These are phyloP conservation scores for Pagrus major DNA, from an alignment of 2,113 vertebrate species.

Conservation along the genomic window DNA sequence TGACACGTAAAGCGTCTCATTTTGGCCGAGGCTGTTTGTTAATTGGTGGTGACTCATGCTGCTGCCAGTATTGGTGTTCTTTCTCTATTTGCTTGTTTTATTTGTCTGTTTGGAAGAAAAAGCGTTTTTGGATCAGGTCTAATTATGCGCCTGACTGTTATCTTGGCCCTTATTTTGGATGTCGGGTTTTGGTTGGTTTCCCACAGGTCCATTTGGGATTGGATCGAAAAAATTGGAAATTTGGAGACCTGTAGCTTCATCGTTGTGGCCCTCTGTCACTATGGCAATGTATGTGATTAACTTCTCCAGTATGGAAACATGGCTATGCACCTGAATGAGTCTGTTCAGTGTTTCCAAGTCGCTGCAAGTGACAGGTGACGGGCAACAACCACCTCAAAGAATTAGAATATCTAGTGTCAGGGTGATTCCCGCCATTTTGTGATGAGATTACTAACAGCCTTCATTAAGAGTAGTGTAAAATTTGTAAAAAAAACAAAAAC, in stretches of 20 bases:
- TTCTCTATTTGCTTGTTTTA: neutral
- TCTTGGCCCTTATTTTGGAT: neutral
- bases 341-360: conserved; percentile 24
- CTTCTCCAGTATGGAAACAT: conserved; percentile 2
- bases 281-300: neutral
- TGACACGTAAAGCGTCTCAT: too few species aligned
- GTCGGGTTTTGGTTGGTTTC: neutral
- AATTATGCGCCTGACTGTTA: neutral
- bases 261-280: conserved; percentile 9
- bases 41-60: neutral
- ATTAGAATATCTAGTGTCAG: conserved; percentile 1
- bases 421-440: conserved; percentile 1
- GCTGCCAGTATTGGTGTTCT: conserved; percentile 4
- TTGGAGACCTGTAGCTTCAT: neutral
- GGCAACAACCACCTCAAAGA: conserved; percentile 4
- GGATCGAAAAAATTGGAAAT: conserved; percentile 1
- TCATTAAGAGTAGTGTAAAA: too few species aligned
- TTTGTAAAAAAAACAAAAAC: too few species aligned
- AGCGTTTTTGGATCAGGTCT: neutral
- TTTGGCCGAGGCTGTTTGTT: neutral
- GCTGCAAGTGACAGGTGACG: neutral
- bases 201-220: too few species aligned
- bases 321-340: neutral
- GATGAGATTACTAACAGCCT: conserved; percentile 2
- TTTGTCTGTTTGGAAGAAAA: neutral